Base-by-base conservation (phyloP, 2,888 invertebrate species). In the Iphiclides podalirius region DNA sequence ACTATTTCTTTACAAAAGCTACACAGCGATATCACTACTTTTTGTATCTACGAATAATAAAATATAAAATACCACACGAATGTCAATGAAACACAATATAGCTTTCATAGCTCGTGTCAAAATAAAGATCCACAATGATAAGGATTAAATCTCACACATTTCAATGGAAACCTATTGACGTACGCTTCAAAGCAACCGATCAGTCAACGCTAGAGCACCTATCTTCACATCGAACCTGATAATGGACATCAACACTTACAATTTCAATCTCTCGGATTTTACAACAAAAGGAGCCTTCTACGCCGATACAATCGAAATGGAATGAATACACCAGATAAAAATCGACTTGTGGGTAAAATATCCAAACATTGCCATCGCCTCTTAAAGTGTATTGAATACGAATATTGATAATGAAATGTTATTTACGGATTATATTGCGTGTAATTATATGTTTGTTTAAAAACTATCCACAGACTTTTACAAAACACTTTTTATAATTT, bases 131-230 rank as follows among this genome's bases (percentile, higher is more conserved):
- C 38, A n/a, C 42, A 63, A 61, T 64, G 73, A 73, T 70, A 75
- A 67, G 60, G 61, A 59, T 57, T 55, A 59, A 61, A 66, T 72
- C 64, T 66, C 54, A 71, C 64, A 63, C 57, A 56, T 57, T 60
- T 62, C 67, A 72, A 75, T 75, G 66, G 75, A 55, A 1, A 58
- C 53, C 60, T 56, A 55, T 59, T 58, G 59, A 63, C 60, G 52
- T 60, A 59, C 52, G 49, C 61, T 67, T 72, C 71, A 79, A 76
- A 74, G 74, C 63, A 49, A 55, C 66, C 61, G 65, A 37, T 67
- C 80, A 72, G 80, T 80, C 71, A 51, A 69, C 66, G 66, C 67
- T 70, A 72, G 77, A 72, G 77, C 67, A 61, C 58, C 61, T 73
- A 63, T 64, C 61, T 51, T 26, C 60, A 62, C 60, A 55, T 55